Percentiles rank a stretch among this genome's conserved stretches.
These are phyloP conservation scores for Drosophila elegans DNA, from an alignment of 1,140 invertebrate genomes.

Conservation along the genomic window DNA sequence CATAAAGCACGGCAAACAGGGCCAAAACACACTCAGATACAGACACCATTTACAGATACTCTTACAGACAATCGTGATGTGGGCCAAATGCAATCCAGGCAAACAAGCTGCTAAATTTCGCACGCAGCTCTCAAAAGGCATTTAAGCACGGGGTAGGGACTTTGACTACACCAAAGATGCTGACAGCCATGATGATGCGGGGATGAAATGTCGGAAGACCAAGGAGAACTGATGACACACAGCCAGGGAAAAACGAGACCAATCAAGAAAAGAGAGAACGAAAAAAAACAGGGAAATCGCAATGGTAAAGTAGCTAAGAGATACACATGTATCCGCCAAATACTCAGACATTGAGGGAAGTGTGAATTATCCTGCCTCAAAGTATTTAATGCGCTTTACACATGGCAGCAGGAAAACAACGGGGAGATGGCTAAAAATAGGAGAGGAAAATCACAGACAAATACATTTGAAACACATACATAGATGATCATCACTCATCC, in stretches of 20 bases:
- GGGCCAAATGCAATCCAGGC: conserved; percentile 45
- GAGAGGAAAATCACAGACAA: conserved; percentile 5
- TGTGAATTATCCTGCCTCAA: conserved; percentile 82
- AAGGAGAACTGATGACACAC: conserved; percentile 34
- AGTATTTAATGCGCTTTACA: conserved; percentile 80
- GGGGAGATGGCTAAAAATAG: conserved; percentile 49
- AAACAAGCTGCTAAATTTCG: conserved; percentile 81
- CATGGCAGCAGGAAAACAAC: conserved; percentile 46
- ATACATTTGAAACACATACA: conserved; percentile 46
- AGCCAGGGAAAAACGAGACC: conserved; percentile 43
- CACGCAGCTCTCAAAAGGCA: conserved; percentile 71
- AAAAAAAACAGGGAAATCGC: conserved; percentile 22
- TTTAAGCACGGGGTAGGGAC: conserved; percentile 49
- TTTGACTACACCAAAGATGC: conserved; percentile 31
- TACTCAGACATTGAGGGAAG: conserved; percentile 40
- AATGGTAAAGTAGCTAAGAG: conserved; percentile 43
- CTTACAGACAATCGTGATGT: conserved; percentile 36
- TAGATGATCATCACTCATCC: conserved; percentile 65
- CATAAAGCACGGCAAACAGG: conserved; percentile 28
- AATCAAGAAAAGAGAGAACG: conserved; percentile 52
- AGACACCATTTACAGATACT: conserved; percentile 18
- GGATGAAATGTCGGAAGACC: conserved; percentile 6
- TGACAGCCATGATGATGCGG: conserved; percentile 39
- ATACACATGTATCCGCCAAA: conserved; percentile 63
- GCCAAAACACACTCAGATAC: conserved; percentile 11